These are phyloP conservation scores for Phengaris alcon DNA, from an alignment of 2,888 invertebrate species.

Conservation along the genomic window DNA sequence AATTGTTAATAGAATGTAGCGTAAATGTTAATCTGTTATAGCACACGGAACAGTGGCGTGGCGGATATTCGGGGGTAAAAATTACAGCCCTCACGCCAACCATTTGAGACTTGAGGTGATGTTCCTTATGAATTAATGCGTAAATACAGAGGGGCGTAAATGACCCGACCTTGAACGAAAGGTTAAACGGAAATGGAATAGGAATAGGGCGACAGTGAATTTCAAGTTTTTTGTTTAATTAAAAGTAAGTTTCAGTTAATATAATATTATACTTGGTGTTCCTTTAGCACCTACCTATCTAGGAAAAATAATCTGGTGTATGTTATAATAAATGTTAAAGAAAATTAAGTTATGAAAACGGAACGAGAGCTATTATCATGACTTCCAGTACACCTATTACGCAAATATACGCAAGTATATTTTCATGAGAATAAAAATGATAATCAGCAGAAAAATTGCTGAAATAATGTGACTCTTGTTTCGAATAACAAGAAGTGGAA, in stretches of 20 bases:
- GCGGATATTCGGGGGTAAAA: slow-evolving; percentile 21
- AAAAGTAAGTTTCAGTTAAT: neutral
- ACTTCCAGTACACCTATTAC: too few species aligned
- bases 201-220: neutral
- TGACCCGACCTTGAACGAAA: slow-evolving; percentile 11
- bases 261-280: too few species aligned
- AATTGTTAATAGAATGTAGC: slow-evolving; percentile 19
- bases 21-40: slow-evolving; percentile 20
- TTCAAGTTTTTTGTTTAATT: neutral
- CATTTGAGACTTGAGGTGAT: slow-evolving; percentile 25
- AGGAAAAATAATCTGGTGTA: too few species aligned
- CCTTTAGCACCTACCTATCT: too few species aligned
- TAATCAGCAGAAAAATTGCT: neutral
- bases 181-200: slow-evolving; percentile 4
- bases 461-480: neutral
- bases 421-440: neutral
- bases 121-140: slow-evolving; percentile 28
- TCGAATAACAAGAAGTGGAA: neutral
- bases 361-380: too few species aligned
- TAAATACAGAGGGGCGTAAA: slow-evolving; percentile 10
- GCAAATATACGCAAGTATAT: too few species aligned
- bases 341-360: too few species aligned
- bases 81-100: slow-evolving; percentile 17
- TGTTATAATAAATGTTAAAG: too few species aligned
- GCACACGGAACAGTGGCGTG: slow-evolving; percentile 14